phyloP scores from a whole-genome alignment of 1,140 invertebrate genomes.

The Neodiprion fabricii region DNA sequence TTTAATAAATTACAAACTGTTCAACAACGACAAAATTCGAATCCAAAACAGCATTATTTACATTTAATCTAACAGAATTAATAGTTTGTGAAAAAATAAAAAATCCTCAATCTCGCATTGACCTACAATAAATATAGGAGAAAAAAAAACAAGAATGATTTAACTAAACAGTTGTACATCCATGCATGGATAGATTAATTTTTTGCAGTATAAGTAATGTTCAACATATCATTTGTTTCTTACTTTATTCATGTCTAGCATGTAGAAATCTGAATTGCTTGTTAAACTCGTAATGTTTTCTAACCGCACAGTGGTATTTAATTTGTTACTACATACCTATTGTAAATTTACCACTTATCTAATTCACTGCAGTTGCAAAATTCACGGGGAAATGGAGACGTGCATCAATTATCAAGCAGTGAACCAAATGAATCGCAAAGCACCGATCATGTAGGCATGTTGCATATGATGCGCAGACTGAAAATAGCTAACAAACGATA shows the following conservation, averaged over 20 bases:
- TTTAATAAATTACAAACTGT: no score
- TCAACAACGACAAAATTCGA: no score
- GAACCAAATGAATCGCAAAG: not conserved
- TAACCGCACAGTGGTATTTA: no score
- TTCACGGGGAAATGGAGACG: not conserved
- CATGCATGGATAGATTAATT: not conserved
- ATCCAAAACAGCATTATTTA: not conserved
- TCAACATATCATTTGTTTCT: conserved; percentile 47
- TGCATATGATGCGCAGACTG: not conserved
- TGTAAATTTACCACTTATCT: no score
- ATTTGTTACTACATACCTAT: no score
- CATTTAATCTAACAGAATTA: not conserved
- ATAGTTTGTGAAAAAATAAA: not conserved
- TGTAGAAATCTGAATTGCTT: not conserved
- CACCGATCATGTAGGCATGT: not conserved
- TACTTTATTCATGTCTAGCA: conserved; percentile 11
- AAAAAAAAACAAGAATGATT: no score
- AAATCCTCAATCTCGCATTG: not conserved
- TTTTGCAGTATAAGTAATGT: conserved; percentile 8
- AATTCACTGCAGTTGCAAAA: not conserved
- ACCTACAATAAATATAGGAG: not conserved
- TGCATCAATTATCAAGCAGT: not conserved
- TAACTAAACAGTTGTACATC: no score
- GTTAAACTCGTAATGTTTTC: no score
- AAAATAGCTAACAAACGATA: not conserved